phyloP scores from a whole-genome alignment of 1,140 invertebrate species.

The Drosophila simulans region DNA sequence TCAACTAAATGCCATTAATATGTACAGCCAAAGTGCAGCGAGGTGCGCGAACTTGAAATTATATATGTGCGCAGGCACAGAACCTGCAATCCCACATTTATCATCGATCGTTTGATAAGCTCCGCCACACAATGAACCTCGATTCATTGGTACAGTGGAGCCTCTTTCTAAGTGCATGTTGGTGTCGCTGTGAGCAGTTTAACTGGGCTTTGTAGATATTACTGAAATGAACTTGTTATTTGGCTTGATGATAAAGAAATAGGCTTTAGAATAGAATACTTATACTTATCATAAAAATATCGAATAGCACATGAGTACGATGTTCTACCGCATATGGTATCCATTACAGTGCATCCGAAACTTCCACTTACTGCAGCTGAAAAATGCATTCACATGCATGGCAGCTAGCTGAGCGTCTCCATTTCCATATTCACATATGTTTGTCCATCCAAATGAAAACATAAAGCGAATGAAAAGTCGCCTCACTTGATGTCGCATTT shows the following conservation, averaged over 20 bases:
- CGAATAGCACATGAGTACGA: background rate
- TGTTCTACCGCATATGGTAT: constrained; percentile 21
- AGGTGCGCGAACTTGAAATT: constrained; percentile 51
- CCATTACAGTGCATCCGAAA: constrained; percentile 18
- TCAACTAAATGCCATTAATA: constrained; percentile 54
- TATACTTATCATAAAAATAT: too few relatives aligned
- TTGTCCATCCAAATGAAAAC: constrained; percentile 22
- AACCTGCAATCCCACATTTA: constrained; percentile 52
- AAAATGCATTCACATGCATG: constrained; percentile 19
- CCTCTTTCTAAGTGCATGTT: background rate
- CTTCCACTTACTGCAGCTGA: constrained; percentile 13
- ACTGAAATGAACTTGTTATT: background rate
- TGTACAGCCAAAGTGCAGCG: constrained; percentile 45
- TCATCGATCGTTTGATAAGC: constrained; percentile 65
- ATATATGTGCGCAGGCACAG: constrained; percentile 19
- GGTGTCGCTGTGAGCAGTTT: constrained; percentile 23
- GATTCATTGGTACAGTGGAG: constrained; percentile 19
- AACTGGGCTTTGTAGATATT: constrained; percentile 11
- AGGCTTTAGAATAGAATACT: too few relatives aligned
- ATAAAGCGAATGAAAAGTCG: constrained; percentile 23
- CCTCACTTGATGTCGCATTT: constrained; percentile 39
- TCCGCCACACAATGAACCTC: constrained; percentile 38
- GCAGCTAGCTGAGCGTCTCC: constrained; percentile 3
- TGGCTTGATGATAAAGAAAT: background rate
- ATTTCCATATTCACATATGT: background rate